These are phyloP conservation scores for Drosophila bocki DNA, from an alignment of 1,140 invertebrate species.

Conservation along the genomic window DNA sequence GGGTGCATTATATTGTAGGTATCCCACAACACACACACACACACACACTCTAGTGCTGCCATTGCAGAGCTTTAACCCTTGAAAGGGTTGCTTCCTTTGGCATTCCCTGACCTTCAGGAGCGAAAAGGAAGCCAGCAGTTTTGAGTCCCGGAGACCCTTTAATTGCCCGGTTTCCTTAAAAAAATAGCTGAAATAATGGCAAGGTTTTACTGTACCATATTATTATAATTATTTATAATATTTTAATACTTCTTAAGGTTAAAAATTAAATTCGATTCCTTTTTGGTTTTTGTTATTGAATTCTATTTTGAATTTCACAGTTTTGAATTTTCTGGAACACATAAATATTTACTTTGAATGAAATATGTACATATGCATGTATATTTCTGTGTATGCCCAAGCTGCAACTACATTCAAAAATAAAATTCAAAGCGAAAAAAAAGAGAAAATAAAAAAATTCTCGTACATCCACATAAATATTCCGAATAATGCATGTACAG, in stretches of 20 bases:
- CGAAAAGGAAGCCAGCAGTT: constrained; percentile 24
- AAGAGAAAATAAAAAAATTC: background rate
- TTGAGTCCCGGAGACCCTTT: constrained; percentile 15
- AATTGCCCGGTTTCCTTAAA: constrained; percentile 10
- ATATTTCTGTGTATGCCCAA: constrained; percentile 28
- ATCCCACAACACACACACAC: constrained; percentile 29
- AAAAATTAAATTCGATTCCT: background rate
- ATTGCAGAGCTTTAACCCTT: constrained; percentile 24
- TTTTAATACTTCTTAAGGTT: background rate
- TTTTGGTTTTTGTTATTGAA: background rate
- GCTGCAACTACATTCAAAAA: constrained; percentile 51
- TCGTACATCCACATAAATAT: constrained; percentile 7
- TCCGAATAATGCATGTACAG: constrained; percentile 21
- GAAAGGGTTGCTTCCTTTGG: constrained; percentile 34
- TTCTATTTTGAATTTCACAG: background rate
- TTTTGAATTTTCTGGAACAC: constrained; percentile 15
- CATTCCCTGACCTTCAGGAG: constrained; percentile 31
- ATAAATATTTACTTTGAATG: constrained; percentile 61
- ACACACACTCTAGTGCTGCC: constrained; percentile 10
- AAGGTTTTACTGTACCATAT: background rate
- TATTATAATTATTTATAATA: too few relatives aligned
- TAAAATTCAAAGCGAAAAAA: constrained; percentile 43
- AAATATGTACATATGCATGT: constrained; percentile 32
- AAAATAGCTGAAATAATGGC: background rate
- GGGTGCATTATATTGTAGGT: constrained; percentile 41